These are phyloP conservation scores for Atta colombica DNA, from an alignment of 1,140 invertebrate species.

Conservation along the genomic window DNA sequence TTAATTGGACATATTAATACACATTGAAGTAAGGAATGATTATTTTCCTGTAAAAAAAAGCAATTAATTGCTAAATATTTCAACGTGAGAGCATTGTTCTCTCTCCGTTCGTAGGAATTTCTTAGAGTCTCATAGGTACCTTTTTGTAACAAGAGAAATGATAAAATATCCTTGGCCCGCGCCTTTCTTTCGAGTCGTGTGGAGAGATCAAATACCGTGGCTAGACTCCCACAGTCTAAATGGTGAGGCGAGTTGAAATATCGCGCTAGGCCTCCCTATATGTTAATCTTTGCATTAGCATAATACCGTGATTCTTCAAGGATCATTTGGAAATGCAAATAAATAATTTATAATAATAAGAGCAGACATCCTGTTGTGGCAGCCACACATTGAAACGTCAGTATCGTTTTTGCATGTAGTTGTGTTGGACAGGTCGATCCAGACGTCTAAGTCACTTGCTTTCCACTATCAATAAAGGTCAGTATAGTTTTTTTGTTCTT, in stretches of 20 bases:
- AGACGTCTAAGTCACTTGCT: conserved; percentile 67
- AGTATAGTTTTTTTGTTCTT: conserved; percentile 25
- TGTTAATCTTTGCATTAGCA: conserved; percentile 86
- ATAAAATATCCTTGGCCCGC: conserved; percentile 74
- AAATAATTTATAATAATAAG: conserved; percentile 87
- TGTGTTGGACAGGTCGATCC: conserved; percentile 67
- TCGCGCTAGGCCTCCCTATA: conserved; percentile 84
- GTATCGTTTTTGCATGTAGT: conserved; percentile 38
- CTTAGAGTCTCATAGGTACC: conserved; percentile 44
- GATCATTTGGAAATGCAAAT: conserved; percentile 87
- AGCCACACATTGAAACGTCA: conserved; percentile 72
- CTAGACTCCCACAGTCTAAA: conserved; percentile 77
- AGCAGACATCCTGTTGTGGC: conserved; percentile 78
- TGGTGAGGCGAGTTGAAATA: conserved; percentile 84
- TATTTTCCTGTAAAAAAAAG: neutral
- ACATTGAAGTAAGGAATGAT: neutral
- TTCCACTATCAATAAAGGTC: conserved; percentile 64
- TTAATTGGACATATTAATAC: conserved; percentile 8
- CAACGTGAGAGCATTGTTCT: conserved; percentile 71
- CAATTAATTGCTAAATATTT: conserved; percentile 58
- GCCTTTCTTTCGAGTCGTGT: conserved; percentile 77
- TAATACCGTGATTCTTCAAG: conserved; percentile 87
- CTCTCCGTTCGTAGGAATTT: conserved; percentile 59
- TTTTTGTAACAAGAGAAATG: conserved; percentile 74
- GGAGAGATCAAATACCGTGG: conserved; percentile 75